These are phyloP conservation scores for Piaya cayana DNA, from an alignment of 2,113 vertebrate species.

Conservation along the genomic window DNA sequence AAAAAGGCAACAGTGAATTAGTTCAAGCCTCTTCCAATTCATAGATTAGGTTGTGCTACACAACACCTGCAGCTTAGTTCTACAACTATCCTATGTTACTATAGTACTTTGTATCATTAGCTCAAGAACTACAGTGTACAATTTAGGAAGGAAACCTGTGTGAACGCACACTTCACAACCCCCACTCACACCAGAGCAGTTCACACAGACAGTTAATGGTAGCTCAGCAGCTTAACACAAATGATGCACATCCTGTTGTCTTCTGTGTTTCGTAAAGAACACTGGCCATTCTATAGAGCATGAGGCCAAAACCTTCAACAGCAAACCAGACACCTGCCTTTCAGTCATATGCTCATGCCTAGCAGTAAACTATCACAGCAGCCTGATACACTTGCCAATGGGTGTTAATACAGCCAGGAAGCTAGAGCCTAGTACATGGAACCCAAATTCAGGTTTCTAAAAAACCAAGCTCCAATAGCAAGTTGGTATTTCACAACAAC, in stretches of 20 bases:
- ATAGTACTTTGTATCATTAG: background rate
- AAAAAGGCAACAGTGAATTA: conserved; percentile 5
- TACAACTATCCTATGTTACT: background rate
- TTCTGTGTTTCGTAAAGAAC: background rate
- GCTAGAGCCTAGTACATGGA: background rate
- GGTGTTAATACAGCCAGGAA: background rate
- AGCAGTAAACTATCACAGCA: background rate
- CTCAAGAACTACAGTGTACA: background rate
- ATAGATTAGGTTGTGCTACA: background rate
- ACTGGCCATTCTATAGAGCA: background rate
- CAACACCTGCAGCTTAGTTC: background rate
- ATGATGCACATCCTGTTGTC: background rate
- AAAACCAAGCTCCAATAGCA: conserved; percentile 14
- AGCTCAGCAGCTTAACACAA: background rate
- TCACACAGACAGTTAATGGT: background rate
- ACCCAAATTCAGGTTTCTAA: conserved; percentile 28
- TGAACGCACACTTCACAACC: background rate
- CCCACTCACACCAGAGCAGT: background rate
- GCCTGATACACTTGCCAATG: background rate
- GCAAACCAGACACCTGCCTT: background rate
- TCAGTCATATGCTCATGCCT: background rate
- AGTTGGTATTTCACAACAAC: background rate
- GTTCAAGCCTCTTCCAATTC: background rate
- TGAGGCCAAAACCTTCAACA: background rate
- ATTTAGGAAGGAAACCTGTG: background rate